phyloP scores from a whole-genome alignment of 2,888 invertebrate species.

The Apantesis nais region DNA sequence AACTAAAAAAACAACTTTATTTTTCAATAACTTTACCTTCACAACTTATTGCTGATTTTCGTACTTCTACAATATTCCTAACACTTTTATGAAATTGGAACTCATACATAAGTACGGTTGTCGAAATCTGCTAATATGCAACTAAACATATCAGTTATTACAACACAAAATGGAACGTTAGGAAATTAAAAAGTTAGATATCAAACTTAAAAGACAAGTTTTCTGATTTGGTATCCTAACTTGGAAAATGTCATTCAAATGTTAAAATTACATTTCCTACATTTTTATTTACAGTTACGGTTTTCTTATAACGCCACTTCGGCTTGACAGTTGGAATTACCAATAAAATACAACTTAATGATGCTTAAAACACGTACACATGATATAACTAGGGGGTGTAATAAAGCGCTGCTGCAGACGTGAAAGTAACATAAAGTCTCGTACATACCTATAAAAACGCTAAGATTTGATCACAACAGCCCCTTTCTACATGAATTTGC shows the following conservation, averaged over 20 bases:
- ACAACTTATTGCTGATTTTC: background rate
- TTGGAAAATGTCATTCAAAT: background rate
- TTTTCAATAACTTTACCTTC: too few relatives aligned
- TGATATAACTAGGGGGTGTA: conserved; percentile 29
- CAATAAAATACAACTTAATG: conserved; percentile 8
- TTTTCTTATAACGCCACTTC: background rate
- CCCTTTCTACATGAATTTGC: conserved; percentile 65
- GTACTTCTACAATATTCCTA: background rate
- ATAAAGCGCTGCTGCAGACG: conserved; percentile 26
- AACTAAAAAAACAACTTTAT: too few relatives aligned
- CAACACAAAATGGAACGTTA: background rate
- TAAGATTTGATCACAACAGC: conserved; percentile 55
- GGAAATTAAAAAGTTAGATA: background rate
- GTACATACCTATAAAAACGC: conserved; percentile 46
- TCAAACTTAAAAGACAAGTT: background rate
- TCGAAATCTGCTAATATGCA: background rate
- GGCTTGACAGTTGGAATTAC: background rate
- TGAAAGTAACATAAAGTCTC: conserved; percentile 29
- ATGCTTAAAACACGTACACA: conserved; percentile 13
- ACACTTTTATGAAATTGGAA: background rate
- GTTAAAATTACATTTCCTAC: background rate
- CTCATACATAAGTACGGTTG: background rate
- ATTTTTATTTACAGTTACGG: background rate
- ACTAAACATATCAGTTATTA: background rate
- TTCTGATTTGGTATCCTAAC: background rate